phyloP scores from a whole-genome alignment of 2,888 invertebrate genomes.

The Drepana falcataria region DNA sequence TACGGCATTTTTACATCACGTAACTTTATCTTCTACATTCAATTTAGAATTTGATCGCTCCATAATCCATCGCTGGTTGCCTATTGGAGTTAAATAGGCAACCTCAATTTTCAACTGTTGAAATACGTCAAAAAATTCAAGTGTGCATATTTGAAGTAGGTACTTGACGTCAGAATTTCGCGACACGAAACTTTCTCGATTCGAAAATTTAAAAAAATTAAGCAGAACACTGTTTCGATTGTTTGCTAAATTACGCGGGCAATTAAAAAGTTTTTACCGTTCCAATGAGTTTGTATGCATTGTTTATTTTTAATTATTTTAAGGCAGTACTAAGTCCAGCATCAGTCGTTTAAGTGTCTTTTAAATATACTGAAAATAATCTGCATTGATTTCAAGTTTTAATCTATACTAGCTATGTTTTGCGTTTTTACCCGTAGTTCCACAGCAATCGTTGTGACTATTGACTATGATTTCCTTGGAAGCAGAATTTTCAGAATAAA shows the following conservation, averaged over 20 bases:
- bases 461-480: too few relatives aligned
- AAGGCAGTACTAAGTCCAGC: slow-evolving; percentile 13
- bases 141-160: slow-evolving; percentile 39
- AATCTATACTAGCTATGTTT: too few relatives aligned
- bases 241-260: slow-evolving; percentile 60
- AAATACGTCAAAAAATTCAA: slow-evolving; percentile 35
- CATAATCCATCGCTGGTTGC: too few relatives aligned
- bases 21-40: too few relatives aligned
- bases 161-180: slow-evolving; percentile 38
- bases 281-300: slow-evolving; percentile 30
- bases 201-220: slow-evolving; percentile 49
- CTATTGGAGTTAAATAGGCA: too few relatives aligned
- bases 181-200: slow-evolving; percentile 47
- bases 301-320: slow-evolving; percentile 24
- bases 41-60: too few relatives aligned
- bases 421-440: too few relatives aligned
- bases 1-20: too few relatives aligned
- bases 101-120: not conserved
- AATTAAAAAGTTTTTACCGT: slow-evolving; percentile 66
- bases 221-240: slow-evolving; percentile 67
- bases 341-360: slow-evolving; percentile 13
- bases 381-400: too few relatives aligned
- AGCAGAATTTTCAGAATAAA: too few relatives aligned
- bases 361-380: too few relatives aligned
- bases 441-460: too few relatives aligned